Base-by-base conservation (phyloP, 2,888 invertebrate genomes). In the Syrista parreyssii region DNA sequence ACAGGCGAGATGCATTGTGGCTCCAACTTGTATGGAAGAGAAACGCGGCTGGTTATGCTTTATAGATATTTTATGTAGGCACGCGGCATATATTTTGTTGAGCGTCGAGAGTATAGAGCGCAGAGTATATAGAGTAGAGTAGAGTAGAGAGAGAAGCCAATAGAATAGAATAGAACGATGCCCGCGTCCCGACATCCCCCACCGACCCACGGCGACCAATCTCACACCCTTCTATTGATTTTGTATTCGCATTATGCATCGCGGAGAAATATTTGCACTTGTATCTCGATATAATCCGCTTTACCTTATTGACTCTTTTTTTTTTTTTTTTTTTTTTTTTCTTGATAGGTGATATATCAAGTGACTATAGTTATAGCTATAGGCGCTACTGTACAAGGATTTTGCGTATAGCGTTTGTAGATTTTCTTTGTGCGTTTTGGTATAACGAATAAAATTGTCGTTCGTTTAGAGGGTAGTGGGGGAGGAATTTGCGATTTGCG, bases 211-310 rank as follows among this genome's bases (percentile, higher is more conserved):
- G 77, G 71, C 69, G 34, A 72, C 55, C 76, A 68, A 32, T 68
- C 40, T 76, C 73, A 76, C 72, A 74, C 68, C 73, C 75, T 69
- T 77, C 72, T 84, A 84, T 85, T 84, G 82, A 84, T 81, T 83
- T 78, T 81, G 78, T 79, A 83, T 82, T 81, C 81, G 75, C 76
- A 80, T 79, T 82, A 79, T 79, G 80, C 78, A 79, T 77, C 76
- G 75, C 75, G 79, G 79, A 80, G 81, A 84, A 84, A 84, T 84
- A 83, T 85, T 84, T 82, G 78, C 79, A 78, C 81, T 82, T 81
- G 80, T 81, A 81, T 80, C 79, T 23, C 79, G 81, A 83, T 80
- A 81, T 81, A 82, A 79, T 81, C 79, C 79, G 73, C 71, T 75
- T 79, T 80, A 78, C 75, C 79, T 79, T 81, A 79, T 83, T 80